These are phyloP conservation scores for Coelinius sp. DNA, from an alignment of 2,888 invertebrate genomes.

Conservation along the genomic window DNA sequence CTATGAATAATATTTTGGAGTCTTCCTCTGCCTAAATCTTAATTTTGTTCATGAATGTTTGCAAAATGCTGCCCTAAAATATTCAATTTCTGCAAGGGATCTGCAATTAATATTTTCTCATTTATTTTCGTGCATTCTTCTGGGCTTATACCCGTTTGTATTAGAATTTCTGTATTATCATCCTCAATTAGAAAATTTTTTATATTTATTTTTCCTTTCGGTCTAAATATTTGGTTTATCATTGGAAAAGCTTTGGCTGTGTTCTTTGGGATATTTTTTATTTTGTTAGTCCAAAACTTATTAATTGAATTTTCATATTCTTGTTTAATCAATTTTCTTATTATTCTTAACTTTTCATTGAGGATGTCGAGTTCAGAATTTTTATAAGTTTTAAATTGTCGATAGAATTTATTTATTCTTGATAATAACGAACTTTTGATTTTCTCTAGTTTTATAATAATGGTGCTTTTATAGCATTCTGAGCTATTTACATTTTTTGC, in stretches of 20 bases:
- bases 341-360: neutral
- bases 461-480: conserved; percentile 9
- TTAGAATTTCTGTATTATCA: neutral
- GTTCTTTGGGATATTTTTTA: conserved; percentile 14
- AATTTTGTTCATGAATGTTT: conserved; percentile 8
- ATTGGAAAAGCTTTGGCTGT: neutral
- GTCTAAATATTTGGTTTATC: conserved; percentile 21
- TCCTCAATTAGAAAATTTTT: neutral
- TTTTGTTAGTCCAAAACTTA: conserved; percentile 20
- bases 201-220: conserved; percentile 5
- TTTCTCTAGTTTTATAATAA: conserved; percentile 1
- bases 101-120: neutral
- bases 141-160: neutral
- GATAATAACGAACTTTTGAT: conserved; percentile 5
- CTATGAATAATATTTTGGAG: neutral
- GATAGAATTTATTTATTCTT: conserved; percentile 3
- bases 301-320: conserved; percentile 28
- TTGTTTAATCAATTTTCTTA: neutral
- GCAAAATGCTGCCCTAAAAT: conserved; percentile 21
- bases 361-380: neutral
- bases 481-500: conserved; percentile 1
- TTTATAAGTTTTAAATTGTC: neutral
- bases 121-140: neutral
- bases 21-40: neutral
- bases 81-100: neutral